These are phyloP conservation scores for Glyphotaelius pellucidus DNA, from an alignment of 2,888 invertebrate genomes.

Conservation along the genomic window DNA sequence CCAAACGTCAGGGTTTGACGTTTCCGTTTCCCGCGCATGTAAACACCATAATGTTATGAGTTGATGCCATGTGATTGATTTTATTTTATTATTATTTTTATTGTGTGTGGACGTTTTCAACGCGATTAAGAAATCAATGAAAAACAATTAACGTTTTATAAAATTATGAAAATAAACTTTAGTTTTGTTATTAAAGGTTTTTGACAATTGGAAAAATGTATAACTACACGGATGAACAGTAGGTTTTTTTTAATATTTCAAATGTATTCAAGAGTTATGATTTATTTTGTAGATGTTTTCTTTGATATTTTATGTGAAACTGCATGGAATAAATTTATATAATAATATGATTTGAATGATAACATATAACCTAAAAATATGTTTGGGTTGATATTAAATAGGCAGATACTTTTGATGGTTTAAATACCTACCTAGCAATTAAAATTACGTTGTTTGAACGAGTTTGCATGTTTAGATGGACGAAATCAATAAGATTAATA, in stretches of 20 bases:
- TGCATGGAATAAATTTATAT: neutral
- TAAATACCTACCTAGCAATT: neutral
- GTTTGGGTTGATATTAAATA: too few species aligned
- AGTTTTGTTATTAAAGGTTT: neutral
- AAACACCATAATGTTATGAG: neutral
- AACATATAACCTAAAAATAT: too few species aligned
- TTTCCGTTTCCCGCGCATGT: slow-evolving; percentile 44
- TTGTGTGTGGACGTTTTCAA: slow-evolving; percentile 8
- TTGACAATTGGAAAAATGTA: neutral
- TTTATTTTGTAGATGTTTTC: neutral
- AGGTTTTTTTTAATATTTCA: neutral
- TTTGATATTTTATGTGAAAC: neutral
- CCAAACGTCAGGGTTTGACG: slow-evolving; percentile 51
- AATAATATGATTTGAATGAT: too few species aligned
- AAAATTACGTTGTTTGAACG: neutral
- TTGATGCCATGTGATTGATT: slow-evolving; percentile 13
- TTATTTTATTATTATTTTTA: neutral
- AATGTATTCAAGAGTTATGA: neutral
- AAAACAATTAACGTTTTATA: neutral
- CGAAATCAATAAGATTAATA: neutral
- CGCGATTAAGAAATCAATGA: neutral
- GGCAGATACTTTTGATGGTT: too few species aligned
- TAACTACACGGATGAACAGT: neutral
- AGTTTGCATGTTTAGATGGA: neutral
- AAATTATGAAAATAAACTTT: neutral